These are phyloP conservation scores for Hyles vespertilio DNA, from an alignment of 1,140 invertebrate species.

Conservation along the genomic window DNA sequence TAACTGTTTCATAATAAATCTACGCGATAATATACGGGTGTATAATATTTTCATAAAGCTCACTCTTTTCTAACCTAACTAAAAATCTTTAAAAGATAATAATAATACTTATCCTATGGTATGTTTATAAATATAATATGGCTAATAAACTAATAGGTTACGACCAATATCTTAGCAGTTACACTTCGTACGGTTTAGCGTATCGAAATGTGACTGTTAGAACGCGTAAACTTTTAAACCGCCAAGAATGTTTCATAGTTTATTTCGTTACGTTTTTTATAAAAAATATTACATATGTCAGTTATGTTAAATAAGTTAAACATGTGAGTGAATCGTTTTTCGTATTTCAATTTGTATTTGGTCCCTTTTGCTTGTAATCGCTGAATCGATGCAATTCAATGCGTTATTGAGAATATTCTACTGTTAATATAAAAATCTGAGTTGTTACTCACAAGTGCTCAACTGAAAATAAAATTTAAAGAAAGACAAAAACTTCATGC, in stretches of 20 bases:
- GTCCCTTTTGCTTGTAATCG: slow-evolving; percentile 74
- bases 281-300: slow-evolving; percentile 48
- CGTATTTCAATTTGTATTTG: slow-evolving; percentile 60
- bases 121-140: slow-evolving; percentile 73
- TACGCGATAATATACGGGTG: slow-evolving; percentile 40
- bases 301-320: slow-evolving; percentile 56
- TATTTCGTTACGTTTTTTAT: slow-evolving; percentile 22
- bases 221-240: slow-evolving; percentile 42
- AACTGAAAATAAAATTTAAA: slow-evolving; percentile 39
- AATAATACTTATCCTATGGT: slow-evolving; percentile 71
- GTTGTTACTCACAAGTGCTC: slow-evolving; percentile 54
- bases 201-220: slow-evolving; percentile 39
- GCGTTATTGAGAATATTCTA: slow-evolving; percentile 39
- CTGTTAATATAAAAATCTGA: slow-evolving; percentile 47
- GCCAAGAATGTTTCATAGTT: slow-evolving; percentile 51
- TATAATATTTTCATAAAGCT: slow-evolving; percentile 62
- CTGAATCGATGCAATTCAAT: slow-evolving; percentile 45
- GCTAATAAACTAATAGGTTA: slow-evolving; percentile 70
- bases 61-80: slow-evolving; percentile 68
- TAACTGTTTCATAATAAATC: slow-evolving; percentile 42
- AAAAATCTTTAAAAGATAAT: slow-evolving; percentile 70
- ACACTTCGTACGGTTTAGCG: slow-evolving; percentile 22
- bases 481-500: slow-evolving; percentile 46
- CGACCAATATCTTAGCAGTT: slow-evolving; percentile 48
- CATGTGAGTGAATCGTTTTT: slow-evolving; percentile 32